Evolutionary conservation across 2,888 invertebrate genomes (phyloP).

Genomic region (Bhutanitis thaidina): DNA sequence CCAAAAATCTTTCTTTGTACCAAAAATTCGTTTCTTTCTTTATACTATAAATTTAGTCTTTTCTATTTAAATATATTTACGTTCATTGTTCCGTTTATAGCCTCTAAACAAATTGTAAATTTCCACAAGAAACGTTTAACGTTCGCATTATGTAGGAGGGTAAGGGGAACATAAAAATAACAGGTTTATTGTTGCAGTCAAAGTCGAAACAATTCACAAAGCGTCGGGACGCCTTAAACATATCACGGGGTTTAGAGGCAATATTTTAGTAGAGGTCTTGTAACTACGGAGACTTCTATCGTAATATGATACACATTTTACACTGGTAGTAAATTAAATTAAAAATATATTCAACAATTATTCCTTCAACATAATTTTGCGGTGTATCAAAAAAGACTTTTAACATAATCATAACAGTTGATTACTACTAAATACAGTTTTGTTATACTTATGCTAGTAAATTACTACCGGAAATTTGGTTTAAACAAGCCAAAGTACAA

Average conservation of each 20-base stretch:
- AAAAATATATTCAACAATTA: too few species aligned
- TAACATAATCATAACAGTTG: too few species aligned
- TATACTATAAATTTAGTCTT: background rate
- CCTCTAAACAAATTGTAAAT: conserved; percentile 43
- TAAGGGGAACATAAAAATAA: conserved; percentile 48
- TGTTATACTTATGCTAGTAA: background rate
- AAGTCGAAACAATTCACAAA: conserved; percentile 43
- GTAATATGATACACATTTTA: too few species aligned
- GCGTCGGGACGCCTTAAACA: conserved; percentile 25
- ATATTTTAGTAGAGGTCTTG: conserved; percentile 24
- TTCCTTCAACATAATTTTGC: too few species aligned
- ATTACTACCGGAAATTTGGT: background rate
- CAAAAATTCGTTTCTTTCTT: too few species aligned
- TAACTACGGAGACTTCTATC: too few species aligned
- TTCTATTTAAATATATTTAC: conserved; percentile 24
- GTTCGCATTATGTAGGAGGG: conserved; percentile 34
- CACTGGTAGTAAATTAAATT: too few species aligned
- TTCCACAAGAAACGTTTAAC: conserved; percentile 38
- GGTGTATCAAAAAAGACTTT: too few species aligned
- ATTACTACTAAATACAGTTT: too few species aligned
- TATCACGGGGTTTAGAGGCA: conserved; percentile 12
- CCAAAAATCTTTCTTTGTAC: too few species aligned
- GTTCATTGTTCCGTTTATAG: conserved; percentile 35
- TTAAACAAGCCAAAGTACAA: background rate
- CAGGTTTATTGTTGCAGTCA: conserved; percentile 50